A percentile compares a stretch with the other conserved stretches of the same genome.
phyloP scores from a whole-genome alignment of 1,140 invertebrate genomes.

The Scaptomyza hsui region DNA sequence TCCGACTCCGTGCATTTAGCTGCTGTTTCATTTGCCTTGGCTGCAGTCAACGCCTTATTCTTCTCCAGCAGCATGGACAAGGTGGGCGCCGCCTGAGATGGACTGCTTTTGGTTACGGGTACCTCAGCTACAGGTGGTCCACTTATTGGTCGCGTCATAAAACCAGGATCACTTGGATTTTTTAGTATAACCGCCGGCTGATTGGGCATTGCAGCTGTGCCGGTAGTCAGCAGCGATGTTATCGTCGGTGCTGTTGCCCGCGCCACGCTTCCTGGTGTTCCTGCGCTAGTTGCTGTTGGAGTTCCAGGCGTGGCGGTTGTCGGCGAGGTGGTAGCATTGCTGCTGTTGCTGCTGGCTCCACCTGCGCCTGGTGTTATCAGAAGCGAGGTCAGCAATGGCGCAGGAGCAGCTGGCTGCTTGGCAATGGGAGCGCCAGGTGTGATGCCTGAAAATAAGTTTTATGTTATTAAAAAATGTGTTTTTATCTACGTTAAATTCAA shows the following conservation, averaged over 20 bases:
- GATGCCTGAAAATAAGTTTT: constrained; percentile 9
- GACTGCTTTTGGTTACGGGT: constrained; percentile 70
- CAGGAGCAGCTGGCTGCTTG: constrained; percentile 81
- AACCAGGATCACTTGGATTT: constrained; percentile 53
- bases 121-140: constrained; percentile 54
- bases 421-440: constrained; percentile 18
- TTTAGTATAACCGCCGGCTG: constrained; percentile 69
- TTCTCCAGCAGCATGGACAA: constrained; percentile 88
- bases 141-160: constrained; percentile 66
- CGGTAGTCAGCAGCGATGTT: constrained; percentile 61
- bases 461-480: neutral
- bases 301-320: neutral
- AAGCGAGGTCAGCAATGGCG: constrained; percentile 92
- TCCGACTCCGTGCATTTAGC: constrained; percentile 4
- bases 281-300: neutral
- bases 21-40: constrained; percentile 40
- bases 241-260: constrained; percentile 82
- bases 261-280: constrained; percentile 52
- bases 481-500: neutral
- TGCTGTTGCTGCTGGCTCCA: constrained; percentile 40
- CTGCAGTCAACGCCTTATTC: constrained; percentile 85
- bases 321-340: constrained; percentile 15
- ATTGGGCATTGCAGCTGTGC: constrained; percentile 51
- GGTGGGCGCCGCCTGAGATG: constrained; percentile 87
- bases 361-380: constrained; percentile 89